Evolutionary conservation across 2,113 vertebrate genomes (phyloP).

Genomic region (Syngnathus floridae): DNA sequence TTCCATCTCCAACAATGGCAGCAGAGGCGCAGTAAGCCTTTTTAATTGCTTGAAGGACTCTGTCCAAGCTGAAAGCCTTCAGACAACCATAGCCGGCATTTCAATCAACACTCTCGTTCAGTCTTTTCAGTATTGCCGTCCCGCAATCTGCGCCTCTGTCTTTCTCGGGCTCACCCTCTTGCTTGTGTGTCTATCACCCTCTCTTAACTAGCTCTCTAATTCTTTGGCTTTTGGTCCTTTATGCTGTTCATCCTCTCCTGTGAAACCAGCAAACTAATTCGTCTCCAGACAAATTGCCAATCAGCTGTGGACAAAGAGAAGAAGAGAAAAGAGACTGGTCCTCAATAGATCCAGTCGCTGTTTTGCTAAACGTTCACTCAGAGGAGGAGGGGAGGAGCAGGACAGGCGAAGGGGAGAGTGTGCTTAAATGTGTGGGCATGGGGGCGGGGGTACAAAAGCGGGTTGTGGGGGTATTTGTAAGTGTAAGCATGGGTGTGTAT

Average conservation of each 20-base stretch:
- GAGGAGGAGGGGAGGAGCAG: slow-evolving; percentile 16
- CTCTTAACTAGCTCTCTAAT: slow-evolving; percentile 56
- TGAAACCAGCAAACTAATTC: slow-evolving; percentile 64
- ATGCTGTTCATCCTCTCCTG: slow-evolving; percentile 53
- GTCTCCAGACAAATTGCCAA: slow-evolving; percentile 70
- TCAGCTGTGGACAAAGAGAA: slow-evolving; percentile 61
- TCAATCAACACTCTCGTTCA: slow-evolving; percentile 44
- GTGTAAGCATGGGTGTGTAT: slow-evolving; percentile 35
- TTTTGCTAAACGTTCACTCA: slow-evolving; percentile 63
- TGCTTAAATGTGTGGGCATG: slow-evolving; percentile 38
- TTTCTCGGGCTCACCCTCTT: slow-evolving; percentile 20
- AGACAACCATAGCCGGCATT: slow-evolving; percentile 45
- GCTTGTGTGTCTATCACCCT: slow-evolving; percentile 24
- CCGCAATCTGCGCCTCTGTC: slow-evolving; percentile 24
- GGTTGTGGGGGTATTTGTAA: slow-evolving; percentile 38
- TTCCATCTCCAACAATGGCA: slow-evolving; percentile 34
- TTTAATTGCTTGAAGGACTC: slow-evolving; percentile 56
- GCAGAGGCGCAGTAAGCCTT: slow-evolving; percentile 32
- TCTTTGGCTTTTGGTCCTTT: slow-evolving; percentile 57
- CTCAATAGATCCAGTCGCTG: slow-evolving; percentile 59
- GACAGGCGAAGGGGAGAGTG: slow-evolving; percentile 11
- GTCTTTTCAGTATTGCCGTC: slow-evolving; percentile 36
- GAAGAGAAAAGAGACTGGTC: slow-evolving; percentile 53
- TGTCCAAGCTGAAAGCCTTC: slow-evolving; percentile 30
- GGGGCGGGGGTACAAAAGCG: slow-evolving; percentile 44